These are phyloP conservation scores for Amiota mariae DNA, from an alignment of 2,888 invertebrate genomes.

Conservation along the genomic window DNA sequence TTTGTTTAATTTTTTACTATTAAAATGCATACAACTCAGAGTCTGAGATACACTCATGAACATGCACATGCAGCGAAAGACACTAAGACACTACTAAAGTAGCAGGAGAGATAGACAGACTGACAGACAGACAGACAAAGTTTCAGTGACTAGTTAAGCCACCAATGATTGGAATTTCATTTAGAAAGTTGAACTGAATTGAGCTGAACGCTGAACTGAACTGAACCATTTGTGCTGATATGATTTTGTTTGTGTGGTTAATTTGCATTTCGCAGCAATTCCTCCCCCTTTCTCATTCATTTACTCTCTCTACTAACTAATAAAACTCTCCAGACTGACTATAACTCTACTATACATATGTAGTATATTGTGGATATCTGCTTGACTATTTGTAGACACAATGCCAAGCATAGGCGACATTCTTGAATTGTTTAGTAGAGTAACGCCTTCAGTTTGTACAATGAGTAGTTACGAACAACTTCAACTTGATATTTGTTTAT, in stretches of 20 bases:
- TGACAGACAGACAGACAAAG: constrained; percentile 19
- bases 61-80: not conserved
- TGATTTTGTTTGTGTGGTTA: constrained; percentile 38
- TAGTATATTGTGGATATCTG: not conserved
- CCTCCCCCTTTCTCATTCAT: not conserved
- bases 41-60: constrained; percentile 40
- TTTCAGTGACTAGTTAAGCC: constrained; percentile 19
- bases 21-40: constrained; percentile 34
- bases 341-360: not conserved
- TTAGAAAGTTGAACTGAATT: constrained; percentile 58
- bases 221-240: constrained; percentile 29
- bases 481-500: not conserved
- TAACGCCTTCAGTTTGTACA: constrained; percentile 54
- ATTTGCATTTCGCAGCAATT: constrained; percentile 61
- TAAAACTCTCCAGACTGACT: not conserved
- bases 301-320: not conserved
- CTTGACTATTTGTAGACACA: constrained; percentile 18
- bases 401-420: constrained; percentile 54
- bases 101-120: constrained; percentile 12
- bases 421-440: constrained; percentile 46
- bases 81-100: not conserved
- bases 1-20: constrained; percentile 67
- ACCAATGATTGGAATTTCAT: constrained; percentile 55
- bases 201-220: constrained; percentile 4
- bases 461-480: no score